A percentile compares a stretch with the other conserved stretches of the same genome.
Evolutionary conservation across 2,797 vertebrate species (phyloP).

Genomic region (Sebastes diploproa): DNA sequence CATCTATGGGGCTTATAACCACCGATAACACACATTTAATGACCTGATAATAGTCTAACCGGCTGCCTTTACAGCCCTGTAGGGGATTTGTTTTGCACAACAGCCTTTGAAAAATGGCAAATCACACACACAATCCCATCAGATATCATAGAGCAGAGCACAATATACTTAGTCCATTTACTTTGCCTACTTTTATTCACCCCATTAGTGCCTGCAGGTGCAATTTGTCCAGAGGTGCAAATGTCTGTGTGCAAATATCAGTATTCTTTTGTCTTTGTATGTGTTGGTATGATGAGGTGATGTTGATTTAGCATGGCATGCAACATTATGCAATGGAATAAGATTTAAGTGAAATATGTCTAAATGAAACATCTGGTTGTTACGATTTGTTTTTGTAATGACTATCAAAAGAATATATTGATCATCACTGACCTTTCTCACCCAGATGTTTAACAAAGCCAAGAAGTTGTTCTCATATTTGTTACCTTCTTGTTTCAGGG

Average conservation of each 20-base stretch:
- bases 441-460: neutral
- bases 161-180: neutral
- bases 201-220: neutral
- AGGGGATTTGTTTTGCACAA: neutral
- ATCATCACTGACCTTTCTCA: neutral
- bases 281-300: neutral
- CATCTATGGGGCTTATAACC: neutral
- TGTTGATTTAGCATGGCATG: neutral
- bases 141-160: neutral
- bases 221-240: neutral
- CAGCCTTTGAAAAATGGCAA: neutral
- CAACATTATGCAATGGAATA: neutral
- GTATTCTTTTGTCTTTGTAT: neutral
- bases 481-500: constrained; percentile 70
- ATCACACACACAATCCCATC: neutral
- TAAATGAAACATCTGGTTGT: neutral
- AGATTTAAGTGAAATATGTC: neutral
- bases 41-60: neutral
- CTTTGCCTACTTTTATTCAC: neutral
- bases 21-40: neutral
- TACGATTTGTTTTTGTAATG: neutral
- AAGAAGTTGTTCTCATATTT: neutral
- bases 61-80: neutral
- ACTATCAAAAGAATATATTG: neutral
- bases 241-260: neutral